phyloP scores from a whole-genome alignment of 2,113 vertebrate genomes.

The Baryphthengus martii region DNA sequence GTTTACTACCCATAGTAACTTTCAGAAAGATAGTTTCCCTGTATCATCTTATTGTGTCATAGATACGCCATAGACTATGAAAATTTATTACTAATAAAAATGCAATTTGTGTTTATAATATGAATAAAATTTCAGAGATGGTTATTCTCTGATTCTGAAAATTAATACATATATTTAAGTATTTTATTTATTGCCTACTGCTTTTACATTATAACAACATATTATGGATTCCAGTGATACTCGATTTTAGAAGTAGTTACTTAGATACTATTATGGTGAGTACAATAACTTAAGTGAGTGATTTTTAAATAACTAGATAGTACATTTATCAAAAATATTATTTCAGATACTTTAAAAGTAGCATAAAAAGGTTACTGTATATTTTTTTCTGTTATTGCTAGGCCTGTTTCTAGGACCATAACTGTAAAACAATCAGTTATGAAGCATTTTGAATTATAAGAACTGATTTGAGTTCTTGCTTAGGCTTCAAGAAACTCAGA shows the following conservation, averaged over 20 bases:
- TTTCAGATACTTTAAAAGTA: background rate
- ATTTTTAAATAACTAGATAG: background rate
- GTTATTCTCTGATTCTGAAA: constrained; percentile 6
- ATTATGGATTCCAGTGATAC: background rate
- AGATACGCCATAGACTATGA: background rate
- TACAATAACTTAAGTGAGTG: background rate
- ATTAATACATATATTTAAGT: background rate
- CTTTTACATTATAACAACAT: background rate
- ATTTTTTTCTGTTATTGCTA: background rate
- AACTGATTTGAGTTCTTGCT: background rate
- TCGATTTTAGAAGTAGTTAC: background rate
- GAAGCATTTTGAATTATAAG: background rate
- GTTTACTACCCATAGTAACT: background rate
- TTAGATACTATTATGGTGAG: background rate
- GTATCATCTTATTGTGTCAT: background rate
- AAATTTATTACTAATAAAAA: constrained; percentile 28
- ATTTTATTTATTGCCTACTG: background rate
- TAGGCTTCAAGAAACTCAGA: background rate
- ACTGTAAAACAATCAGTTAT: background rate
- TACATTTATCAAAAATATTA: background rate
- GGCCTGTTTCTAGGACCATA: background rate
- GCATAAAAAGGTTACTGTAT: background rate
- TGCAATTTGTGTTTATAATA: background rate
- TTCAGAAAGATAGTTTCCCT: background rate
- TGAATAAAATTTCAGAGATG: background rate